Base-by-base conservation (phyloP, 2,113 vertebrate species). In the Petaurus breviceps region DNA sequence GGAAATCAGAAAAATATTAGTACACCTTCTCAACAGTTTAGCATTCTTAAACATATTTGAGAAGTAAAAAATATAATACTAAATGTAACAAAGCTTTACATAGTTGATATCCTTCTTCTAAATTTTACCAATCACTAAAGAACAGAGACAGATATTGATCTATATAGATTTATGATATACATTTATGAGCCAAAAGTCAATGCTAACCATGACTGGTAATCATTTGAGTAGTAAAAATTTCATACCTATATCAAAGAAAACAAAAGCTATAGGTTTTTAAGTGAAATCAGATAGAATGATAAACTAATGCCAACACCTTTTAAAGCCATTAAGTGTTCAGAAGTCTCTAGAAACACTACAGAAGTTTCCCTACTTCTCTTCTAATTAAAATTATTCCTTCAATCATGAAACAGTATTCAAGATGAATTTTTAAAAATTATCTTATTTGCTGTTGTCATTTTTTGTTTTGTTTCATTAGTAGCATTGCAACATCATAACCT, bases 1-100 rank as follows among this genome's bases (percentile, higher is more conserved):
- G 55, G 61, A 92, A 96, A 93, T 50, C 57, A 37, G 31, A 92
- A 91, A 95, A 54, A 92, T 28, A 28, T 51, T 89, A 90, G 93
- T 94, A 94, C n/a, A 37, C 25, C 31, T 77, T 91, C n/a, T 46
- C 19, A 92, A 91, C 12, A 93, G 16, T 89, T 94, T 94, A 57
- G 46, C 91, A 49, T 92, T 90, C 51, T 7, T 1, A 37, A 90
- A 46, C 26, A 89, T 43, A 90, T 49, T 50, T 26, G 90, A 52
- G 24, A 47, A 51, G 26, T 28, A 93, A 93, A 49, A 90, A 92
- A 22, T 8, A 47, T 4, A 89, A 14, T 51, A 55, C 12, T 57
- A 57, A 57, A 57, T 57, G 26, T 57, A 57, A 57, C 9, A 57
- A 57, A 9, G 26, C 55, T 55, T 55, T 57, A 11, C 28, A 3